Conservation (phyloP, 64 coral and sea anemone species). For the Porites lutea region DNA sequence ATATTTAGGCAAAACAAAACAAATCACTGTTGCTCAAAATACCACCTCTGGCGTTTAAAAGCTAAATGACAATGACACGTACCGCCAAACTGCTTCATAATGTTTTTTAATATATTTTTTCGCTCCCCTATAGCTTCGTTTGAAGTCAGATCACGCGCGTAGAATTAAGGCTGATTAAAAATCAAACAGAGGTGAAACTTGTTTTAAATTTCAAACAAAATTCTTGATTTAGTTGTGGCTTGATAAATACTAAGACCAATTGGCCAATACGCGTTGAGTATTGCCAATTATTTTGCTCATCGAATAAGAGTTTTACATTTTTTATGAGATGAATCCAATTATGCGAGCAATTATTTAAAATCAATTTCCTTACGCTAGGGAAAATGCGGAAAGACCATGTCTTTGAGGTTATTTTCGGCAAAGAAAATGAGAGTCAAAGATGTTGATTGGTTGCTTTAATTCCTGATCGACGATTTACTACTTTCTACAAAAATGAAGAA, state of each 20-base stretch:
- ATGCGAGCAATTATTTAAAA: slow-evolving; percentile 6
- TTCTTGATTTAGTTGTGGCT: neutral
- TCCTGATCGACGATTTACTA: neutral
- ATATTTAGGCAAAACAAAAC: neutral
- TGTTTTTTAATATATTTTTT: neutral
- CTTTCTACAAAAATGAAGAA: neutral
- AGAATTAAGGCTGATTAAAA: too few relatives aligned
- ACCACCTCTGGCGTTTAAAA: slow-evolving; percentile 29
- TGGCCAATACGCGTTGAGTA: neutral
- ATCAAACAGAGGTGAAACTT: neutral
- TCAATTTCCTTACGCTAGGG: slow-evolving; percentile 1
- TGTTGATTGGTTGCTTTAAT: neutral
- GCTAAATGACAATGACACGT: slow-evolving; percentile 15
- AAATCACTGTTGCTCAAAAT: slow-evolving; percentile 1
- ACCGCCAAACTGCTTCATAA: slow-evolving; percentile 11
- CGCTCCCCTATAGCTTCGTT: neutral
- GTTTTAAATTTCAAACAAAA: neutral
- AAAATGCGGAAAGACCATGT: too few relatives aligned
- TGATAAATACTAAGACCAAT: slow-evolving; percentile 23
- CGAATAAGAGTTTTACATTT: slow-evolving; percentile 24
- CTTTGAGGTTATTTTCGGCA: neutral
- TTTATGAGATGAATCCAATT: slow-evolving; percentile 24
- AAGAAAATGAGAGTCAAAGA: neutral
- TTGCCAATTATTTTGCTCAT: slow-evolving; percentile 20
- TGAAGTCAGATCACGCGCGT: neutral